These are phyloP conservation scores for Cercopithecus diana DNA, from an alignment of 2,797 vertebrate species.

Conservation along the genomic window DNA sequence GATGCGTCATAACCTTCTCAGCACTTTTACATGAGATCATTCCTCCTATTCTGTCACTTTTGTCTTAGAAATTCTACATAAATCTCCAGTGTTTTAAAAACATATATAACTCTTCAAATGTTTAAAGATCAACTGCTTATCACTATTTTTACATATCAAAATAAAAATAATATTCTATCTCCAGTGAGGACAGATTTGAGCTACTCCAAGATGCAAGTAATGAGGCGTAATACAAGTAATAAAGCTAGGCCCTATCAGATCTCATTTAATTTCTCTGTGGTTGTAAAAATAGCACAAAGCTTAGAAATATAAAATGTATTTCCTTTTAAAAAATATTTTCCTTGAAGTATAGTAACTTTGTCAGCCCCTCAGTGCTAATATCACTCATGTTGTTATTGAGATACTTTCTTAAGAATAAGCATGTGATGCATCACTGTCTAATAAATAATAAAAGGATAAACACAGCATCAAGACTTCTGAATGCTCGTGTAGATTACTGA, in stretches of 20 bases:
- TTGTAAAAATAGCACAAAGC: not conserved
- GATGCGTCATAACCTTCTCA: not conserved
- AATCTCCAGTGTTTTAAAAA: not conserved
- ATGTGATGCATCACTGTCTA: not conserved
- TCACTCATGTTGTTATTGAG: not conserved
- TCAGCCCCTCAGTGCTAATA: not conserved
- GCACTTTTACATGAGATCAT: not conserved
- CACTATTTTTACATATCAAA: conserved; percentile 14
- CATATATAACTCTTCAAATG: not conserved
- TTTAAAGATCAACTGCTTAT: not conserved
- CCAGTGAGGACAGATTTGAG: not conserved
- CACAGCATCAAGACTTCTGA: not conserved
- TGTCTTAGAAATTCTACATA: not conserved
- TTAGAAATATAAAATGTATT: conserved; percentile 14
- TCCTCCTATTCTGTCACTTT: not conserved
- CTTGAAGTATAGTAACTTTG: not conserved
- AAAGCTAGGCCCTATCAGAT: not conserved
- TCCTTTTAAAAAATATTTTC: not conserved
- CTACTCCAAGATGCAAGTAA: not conserved
- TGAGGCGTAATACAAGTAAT: not conserved
- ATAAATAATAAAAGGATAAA: not conserved
- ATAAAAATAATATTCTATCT: not conserved
- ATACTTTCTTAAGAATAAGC: not conserved
- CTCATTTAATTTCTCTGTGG: conserved; percentile 1
- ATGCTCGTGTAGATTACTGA: not conserved